These are phyloP conservation scores for Apocrypta bakeri DNA, from an alignment of 1,140 invertebrate species.

Conservation along the genomic window DNA sequence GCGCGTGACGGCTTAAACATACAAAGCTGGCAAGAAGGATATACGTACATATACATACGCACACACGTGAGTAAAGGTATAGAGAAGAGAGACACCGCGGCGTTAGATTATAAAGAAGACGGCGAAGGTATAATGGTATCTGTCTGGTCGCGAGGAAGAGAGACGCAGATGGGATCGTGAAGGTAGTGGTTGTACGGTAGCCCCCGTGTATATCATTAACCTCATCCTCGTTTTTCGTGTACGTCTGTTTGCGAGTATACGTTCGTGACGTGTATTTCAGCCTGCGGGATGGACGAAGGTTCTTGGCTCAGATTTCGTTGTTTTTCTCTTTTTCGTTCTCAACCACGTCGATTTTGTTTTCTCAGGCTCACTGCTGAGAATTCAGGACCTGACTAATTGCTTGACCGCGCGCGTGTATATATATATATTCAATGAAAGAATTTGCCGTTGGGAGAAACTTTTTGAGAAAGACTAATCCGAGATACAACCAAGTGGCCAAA, in stretches of 20 bases:
- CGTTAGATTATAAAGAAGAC: slow-evolving; percentile 42
- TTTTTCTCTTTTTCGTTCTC: slow-evolving; percentile 44
- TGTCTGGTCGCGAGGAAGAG: slow-evolving; percentile 39
- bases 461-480: background rate
- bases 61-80: background rate
- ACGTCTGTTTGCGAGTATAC: slow-evolving; percentile 42
- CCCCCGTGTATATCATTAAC: slow-evolving; percentile 72
- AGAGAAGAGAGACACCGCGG: slow-evolving; percentile 22
- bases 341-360: background rate
- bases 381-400: background rate
- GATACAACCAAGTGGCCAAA: too few species aligned
- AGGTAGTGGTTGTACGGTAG: slow-evolving; percentile 63
- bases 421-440: background rate
- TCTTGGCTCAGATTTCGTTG: slow-evolving; percentile 20
- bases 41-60: background rate
- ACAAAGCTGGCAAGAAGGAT: slow-evolving; percentile 15
- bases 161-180: slow-evolving; percentile 62
- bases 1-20: slow-evolving; percentile 36
- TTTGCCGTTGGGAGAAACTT: background rate
- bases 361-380: background rate
- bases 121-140: slow-evolving; percentile 7
- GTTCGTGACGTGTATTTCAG: background rate
- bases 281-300: too few species aligned
- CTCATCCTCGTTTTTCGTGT: slow-evolving; percentile 70
- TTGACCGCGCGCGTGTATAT: background rate